These are phyloP conservation scores for Harpalus rufipes DNA, from an alignment of 2,888 invertebrate species.

Conservation along the genomic window DNA sequence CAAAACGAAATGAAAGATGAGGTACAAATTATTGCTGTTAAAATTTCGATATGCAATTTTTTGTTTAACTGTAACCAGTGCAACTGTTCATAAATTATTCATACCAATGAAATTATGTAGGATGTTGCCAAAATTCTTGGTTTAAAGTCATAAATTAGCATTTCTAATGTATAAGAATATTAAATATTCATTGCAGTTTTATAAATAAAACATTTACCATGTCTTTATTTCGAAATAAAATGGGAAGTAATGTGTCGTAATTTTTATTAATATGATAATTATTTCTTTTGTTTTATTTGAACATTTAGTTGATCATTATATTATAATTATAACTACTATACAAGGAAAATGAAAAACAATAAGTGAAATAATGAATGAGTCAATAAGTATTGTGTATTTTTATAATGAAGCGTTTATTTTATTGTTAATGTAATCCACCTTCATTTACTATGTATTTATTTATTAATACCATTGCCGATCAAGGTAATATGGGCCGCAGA, in stretches of 20 bases:
- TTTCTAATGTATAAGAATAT: background rate
- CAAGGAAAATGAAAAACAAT: background rate
- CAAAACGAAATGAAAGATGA: too few relatives aligned
- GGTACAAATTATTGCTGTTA: too few relatives aligned
- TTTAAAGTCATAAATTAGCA: background rate
- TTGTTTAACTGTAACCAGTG: too few relatives aligned
- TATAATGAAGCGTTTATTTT: too few relatives aligned
- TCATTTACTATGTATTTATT: too few relatives aligned
- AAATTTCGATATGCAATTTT: too few relatives aligned
- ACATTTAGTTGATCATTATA: background rate
- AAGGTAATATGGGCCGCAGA: too few relatives aligned
- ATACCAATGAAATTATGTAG: background rate
- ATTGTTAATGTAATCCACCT: too few relatives aligned
- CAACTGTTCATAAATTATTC: too few relatives aligned
- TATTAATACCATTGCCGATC: too few relatives aligned
- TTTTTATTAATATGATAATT: conserved; percentile 8
- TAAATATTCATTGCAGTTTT: background rate
- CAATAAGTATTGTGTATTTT: too few relatives aligned
- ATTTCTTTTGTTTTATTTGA: conserved; percentile 1
- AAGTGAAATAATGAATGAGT: background rate
- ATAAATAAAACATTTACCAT: background rate
- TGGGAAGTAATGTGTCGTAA: background rate
- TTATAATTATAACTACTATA: background rate
- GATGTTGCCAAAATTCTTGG: background rate
- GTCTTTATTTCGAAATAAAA: background rate